These are phyloP conservation scores for Melangyna quadrimaculata DNA, from an alignment of 2,888 invertebrate genomes.

Conservation along the genomic window DNA sequence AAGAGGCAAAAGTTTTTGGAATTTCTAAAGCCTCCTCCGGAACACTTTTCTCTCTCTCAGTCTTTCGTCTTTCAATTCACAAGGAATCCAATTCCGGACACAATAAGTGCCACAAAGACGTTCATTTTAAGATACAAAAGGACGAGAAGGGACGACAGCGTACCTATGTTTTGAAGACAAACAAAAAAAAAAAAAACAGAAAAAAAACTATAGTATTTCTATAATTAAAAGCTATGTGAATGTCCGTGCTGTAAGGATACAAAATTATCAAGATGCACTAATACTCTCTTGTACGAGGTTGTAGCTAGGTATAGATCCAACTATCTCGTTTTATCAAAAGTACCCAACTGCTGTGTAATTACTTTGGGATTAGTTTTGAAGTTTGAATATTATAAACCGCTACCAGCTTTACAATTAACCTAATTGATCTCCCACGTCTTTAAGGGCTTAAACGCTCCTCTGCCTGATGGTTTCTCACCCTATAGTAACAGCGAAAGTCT, in stretches of 20 bases:
- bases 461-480: neutral
- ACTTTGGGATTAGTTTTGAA: slow-evolving; percentile 63
- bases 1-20: slow-evolving; percentile 33
- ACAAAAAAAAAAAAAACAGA: neutral
- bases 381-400: slow-evolving; percentile 62
- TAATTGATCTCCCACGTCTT: slow-evolving; percentile 63
- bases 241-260: neutral
- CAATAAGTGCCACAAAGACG: slow-evolving; percentile 42
- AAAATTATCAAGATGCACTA: neutral
- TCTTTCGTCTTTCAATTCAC: neutral
- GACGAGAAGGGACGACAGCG: neutral
- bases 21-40: neutral
- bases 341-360: slow-evolving; percentile 62
- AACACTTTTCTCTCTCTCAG: neutral
- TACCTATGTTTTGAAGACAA: neutral
- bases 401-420: slow-evolving; percentile 67
- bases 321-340: slow-evolving; percentile 3
- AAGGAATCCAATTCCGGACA: slow-evolving; percentile 52
- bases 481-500: too few species aligned
- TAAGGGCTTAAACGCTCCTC: slow-evolving; percentile 7
- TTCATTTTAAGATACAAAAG: slow-evolving; percentile 14
- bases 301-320: neutral
- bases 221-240: slow-evolving; percentile 17
- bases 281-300: neutral
- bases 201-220: neutral